Conservation (phyloP, 1,140 invertebrate genomes). For the Drosophila bifasciata region DNA sequence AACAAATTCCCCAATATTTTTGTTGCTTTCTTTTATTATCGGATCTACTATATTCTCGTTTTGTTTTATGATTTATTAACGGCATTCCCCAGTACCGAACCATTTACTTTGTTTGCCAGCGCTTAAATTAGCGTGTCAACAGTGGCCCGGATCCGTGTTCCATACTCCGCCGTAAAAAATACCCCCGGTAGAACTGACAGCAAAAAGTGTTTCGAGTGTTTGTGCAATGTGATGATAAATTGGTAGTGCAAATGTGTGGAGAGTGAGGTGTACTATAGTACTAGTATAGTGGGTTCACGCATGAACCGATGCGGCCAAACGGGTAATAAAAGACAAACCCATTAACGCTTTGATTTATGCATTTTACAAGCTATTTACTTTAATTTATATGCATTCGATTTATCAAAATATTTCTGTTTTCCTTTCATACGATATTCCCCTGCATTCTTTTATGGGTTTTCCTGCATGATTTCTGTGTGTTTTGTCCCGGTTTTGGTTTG, state of each 20-base stretch:
- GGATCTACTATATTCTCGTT: constrained; percentile 13
- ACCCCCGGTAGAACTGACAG: constrained; percentile 19
- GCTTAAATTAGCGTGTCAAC: constrained; percentile 70
- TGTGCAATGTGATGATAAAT: constrained; percentile 70
- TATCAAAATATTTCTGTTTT: constrained; percentile 16
- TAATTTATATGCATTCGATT: constrained; percentile 59
- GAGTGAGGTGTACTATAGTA: constrained; percentile 11
- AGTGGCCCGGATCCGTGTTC: constrained; percentile 10
- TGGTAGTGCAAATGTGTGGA: constrained; percentile 35
- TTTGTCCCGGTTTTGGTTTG: constrained; percentile 25
- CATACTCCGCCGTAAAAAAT: constrained; percentile 20
- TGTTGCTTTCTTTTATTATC: constrained; percentile 52
- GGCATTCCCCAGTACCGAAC: constrained; percentile 36
- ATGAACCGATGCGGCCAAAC: constrained; percentile 21
- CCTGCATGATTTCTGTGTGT: constrained; percentile 27
- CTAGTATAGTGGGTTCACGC: constrained; percentile 52
- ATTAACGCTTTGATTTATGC: constrained; percentile 75
- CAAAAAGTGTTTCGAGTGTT: constrained; percentile 63
- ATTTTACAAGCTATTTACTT: constrained; percentile 72
- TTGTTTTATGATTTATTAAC: constrained; percentile 65
- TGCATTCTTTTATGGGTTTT: constrained; percentile 13
- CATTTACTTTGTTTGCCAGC: constrained; percentile 62
- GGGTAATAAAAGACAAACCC: constrained; percentile 30
- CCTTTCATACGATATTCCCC: constrained; percentile 3
- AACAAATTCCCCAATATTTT: constrained; percentile 28